Conservation (phyloP, 2,113 vertebrate genomes). For the Scolopax mira region DNA sequence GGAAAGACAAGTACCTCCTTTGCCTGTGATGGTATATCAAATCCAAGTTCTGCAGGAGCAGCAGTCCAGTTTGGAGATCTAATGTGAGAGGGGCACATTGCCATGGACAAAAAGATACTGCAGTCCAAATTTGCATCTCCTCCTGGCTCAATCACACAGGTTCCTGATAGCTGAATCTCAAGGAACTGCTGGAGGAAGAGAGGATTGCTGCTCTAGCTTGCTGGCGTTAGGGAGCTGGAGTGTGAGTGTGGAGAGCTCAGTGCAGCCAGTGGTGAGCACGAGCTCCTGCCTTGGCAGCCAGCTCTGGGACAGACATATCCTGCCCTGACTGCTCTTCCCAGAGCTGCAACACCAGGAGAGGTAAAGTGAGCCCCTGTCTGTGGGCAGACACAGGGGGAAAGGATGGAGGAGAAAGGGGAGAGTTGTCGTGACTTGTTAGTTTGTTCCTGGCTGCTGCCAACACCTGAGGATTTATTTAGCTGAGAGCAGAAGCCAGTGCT, state of each 20-base stretch:
- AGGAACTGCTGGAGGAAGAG: not conserved
- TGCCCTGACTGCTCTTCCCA: not conserved
- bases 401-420: not conserved
- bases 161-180: not conserved
- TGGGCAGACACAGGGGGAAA: not conserved
- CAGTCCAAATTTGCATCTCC: not conserved
- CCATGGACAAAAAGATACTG: not conserved
- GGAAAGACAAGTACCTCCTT: not conserved
- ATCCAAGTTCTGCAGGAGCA: not conserved
- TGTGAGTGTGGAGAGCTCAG: not conserved
- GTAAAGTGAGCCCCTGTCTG: not conserved
- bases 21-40: not conserved
- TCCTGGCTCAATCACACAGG: not conserved
- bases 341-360: not conserved
- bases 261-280: accelerated
- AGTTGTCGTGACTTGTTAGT: not conserved
- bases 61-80: not conserved
- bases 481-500: not conserved
- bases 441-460: not conserved
- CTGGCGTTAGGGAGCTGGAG: not conserved
- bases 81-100: not conserved
- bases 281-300: not conserved
- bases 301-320: not conserved
- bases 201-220: not conserved
- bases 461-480: not conserved